Evolutionary conservation across 2,888 invertebrate genomes (phyloP).

Genomic region (Agrochola litura): DNA sequence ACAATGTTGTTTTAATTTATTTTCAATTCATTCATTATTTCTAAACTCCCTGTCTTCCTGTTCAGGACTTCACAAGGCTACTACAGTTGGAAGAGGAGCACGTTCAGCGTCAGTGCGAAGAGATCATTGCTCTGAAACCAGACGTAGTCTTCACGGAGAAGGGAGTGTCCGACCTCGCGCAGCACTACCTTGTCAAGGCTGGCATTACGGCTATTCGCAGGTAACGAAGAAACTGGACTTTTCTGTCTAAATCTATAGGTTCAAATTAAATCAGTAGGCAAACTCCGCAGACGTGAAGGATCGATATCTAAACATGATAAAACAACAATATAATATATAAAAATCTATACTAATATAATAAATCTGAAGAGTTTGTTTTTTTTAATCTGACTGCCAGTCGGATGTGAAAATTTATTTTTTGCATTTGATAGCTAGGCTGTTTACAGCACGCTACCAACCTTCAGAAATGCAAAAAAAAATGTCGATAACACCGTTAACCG

Average conservation of each 20-base stretch:
- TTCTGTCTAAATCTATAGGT: neutral
- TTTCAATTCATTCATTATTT: neutral
- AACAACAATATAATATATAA: neutral
- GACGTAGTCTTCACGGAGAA: conserved; percentile 99
- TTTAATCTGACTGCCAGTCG: no score
- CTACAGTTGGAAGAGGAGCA: conserved; percentile 98
- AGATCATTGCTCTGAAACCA: conserved; percentile 98
- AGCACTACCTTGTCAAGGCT: conserved; percentile 96
- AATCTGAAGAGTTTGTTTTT: neutral
- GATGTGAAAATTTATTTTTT: no score
- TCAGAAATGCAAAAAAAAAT: no score
- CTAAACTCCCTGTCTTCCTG: neutral
- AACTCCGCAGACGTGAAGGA: neutral
- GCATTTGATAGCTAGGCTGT: neutral
- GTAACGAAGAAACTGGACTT: conserved; percentile 55
- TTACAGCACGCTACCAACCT: no score
- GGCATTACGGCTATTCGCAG: conserved; percentile 94
- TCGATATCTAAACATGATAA: neutral
- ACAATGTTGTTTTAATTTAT: no score
- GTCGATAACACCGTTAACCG: no score
- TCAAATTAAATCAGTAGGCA: neutral
- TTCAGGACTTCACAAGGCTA: conserved; percentile 97
- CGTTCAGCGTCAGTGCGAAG: conserved; percentile 96
- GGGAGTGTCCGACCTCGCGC: conserved; percentile 98
- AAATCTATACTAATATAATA: neutral